phyloP scores from a whole-genome alignment of 2,888 invertebrate genomes.

The Apamea crenata region DNA sequence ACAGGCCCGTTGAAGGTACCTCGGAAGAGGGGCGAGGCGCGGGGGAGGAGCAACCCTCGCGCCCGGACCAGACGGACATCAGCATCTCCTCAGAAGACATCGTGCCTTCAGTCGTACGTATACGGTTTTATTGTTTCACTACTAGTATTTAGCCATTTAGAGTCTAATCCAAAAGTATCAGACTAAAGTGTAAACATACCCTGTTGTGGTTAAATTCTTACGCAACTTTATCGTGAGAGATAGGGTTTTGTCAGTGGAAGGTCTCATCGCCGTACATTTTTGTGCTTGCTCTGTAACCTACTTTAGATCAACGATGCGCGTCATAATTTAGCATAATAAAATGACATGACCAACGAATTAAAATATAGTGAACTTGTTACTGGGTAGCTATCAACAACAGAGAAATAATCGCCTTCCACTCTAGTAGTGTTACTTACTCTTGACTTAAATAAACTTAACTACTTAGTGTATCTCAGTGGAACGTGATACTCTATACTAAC shows the following conservation, averaged over 20 bases:
- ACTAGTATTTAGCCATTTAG: not conserved
- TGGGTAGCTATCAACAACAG: too few species aligned
- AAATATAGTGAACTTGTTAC: too few species aligned
- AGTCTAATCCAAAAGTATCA: not conserved
- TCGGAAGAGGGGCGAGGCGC: conserved; percentile 77
- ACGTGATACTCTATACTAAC: too few species aligned
- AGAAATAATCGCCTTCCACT: too few species aligned
- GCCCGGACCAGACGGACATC: conserved; percentile 85
- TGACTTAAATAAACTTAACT: too few species aligned
- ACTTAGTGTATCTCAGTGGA: too few species aligned
- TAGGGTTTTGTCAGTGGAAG: not conserved
- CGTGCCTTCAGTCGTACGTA: conserved; percentile 81
- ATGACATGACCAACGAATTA: too few species aligned
- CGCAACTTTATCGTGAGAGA: not conserved
- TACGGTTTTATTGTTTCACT: conserved; percentile 15
- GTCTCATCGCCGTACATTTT: too few species aligned
- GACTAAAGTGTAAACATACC: not conserved
- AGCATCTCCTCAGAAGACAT: conserved; percentile 85
- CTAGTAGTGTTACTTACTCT: too few species aligned
- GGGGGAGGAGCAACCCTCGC: conserved; percentile 82
- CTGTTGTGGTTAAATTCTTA: not conserved
- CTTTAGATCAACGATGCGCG: too few species aligned
- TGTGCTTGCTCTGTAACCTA: too few species aligned
- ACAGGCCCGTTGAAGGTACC: conserved; percentile 76
- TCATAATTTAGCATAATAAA: too few species aligned